phyloP scores from a whole-genome alignment of 2,888 invertebrate genomes.

The Xestia sexstrigata region DNA sequence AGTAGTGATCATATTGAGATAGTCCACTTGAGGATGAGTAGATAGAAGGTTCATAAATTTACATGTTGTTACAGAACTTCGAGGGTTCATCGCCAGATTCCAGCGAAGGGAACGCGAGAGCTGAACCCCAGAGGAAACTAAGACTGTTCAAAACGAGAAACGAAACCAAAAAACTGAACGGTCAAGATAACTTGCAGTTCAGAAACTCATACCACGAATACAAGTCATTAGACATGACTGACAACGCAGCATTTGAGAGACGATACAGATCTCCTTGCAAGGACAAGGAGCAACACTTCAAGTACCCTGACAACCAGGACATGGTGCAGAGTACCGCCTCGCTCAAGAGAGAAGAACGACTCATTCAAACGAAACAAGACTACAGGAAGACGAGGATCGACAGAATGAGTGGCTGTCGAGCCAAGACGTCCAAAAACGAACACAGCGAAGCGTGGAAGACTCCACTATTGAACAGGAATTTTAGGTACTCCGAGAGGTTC shows the following conservation, averaged over 20 bases:
- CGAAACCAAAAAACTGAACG: conserved; percentile 92
- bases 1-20: conserved; percentile 64
- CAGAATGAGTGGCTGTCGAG: conserved; percentile 87
- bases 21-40: too few relatives aligned
- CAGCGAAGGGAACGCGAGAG: conserved; percentile 88
- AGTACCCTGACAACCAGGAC: conserved; percentile 84
- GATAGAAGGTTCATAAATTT: not conserved
- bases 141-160: conserved; percentile 94
- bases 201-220: conserved; percentile 82
- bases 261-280: conserved; percentile 86
- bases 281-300: conserved; percentile 86
- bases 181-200: conserved; percentile 81
- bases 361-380: conserved; percentile 88
- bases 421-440: conserved; percentile 87
- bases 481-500: conserved; percentile 88
- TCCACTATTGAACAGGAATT: conserved; percentile 85
- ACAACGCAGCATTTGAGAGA: conserved; percentile 83
- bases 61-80: conserved; percentile 76
- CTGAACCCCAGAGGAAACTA: conserved; percentile 90
- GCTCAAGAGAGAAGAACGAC: conserved; percentile 86
- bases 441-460: conserved; percentile 87
- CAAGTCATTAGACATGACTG: conserved; percentile 82
- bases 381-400: conserved; percentile 87
- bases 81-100: conserved; percentile 92
- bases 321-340: conserved; percentile 85